Conservation (phyloP, 2,113 vertebrate species). For the Cyphomyrus discorhynchus region DNA sequence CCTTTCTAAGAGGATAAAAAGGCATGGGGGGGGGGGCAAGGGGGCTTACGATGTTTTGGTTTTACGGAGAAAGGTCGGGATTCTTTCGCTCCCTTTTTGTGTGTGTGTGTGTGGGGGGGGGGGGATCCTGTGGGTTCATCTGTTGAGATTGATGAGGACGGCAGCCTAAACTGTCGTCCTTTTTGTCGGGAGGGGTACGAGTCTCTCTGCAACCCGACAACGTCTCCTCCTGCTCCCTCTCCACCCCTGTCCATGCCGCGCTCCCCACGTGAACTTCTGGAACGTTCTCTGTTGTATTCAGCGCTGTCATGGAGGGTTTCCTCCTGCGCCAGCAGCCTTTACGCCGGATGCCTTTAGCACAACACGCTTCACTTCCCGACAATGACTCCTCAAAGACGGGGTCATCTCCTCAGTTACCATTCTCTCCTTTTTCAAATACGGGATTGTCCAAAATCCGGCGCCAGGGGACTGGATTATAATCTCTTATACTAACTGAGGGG, state of each 20-base stretch:
- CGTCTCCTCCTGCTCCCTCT: background rate
- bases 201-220: background rate
- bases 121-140: background rate
- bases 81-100: background rate
- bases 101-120: too few species aligned
- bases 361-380: background rate
- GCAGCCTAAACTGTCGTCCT: background rate
- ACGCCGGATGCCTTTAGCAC: background rate
- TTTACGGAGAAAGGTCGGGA: background rate
- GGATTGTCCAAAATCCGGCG: background rate
- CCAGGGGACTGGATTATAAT: background rate
- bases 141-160: background rate
- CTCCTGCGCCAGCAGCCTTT: background rate
- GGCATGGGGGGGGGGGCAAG: background rate
- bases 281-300: background rate
- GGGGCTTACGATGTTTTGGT: background rate
- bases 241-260: background rate
- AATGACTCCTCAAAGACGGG: background rate
- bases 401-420: background rate
- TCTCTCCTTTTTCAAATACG: background rate
- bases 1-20: background rate
- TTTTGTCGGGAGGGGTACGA: background rate
- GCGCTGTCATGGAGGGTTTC: background rate
- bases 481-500: background rate
- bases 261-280: background rate